Evolutionary conservation across 2,113 vertebrate species (phyloP).

Genomic region (Hippopotamus amphibius): DNA sequence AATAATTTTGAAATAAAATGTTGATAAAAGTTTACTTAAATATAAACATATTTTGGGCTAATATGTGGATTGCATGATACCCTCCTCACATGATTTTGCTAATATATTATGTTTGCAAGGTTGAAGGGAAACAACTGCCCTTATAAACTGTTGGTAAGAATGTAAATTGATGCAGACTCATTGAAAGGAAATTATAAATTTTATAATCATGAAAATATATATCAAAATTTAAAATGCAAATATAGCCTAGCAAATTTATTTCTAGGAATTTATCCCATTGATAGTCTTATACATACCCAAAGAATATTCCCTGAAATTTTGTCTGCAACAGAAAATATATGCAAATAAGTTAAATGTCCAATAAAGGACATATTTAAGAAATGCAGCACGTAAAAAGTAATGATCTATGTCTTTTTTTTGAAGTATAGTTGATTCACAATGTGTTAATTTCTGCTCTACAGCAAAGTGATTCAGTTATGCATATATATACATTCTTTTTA

Average conservation of each 20-base stretch:
- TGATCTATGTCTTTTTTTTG: neutral
- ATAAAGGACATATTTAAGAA: neutral
- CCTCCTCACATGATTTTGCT: neutral
- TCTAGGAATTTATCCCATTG: neutral
- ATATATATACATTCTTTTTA: neutral
- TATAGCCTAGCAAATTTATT: neutral
- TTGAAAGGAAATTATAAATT: neutral
- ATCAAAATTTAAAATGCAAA: slow-evolving; percentile 4
- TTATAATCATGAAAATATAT: neutral
- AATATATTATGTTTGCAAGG: neutral
- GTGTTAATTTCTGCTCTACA: neutral
- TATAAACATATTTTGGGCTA: neutral
- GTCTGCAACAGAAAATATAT: neutral
- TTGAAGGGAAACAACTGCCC: neutral
- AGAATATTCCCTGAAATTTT: neutral
- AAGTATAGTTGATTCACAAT: neutral
- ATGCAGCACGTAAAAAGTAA: neutral
- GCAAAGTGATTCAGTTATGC: neutral
- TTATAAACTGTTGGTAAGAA: neutral
- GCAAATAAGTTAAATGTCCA: neutral
- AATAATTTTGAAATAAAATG: neutral
- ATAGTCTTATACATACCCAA: neutral
- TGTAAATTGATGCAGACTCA: neutral
- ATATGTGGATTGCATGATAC: neutral
- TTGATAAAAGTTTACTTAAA: neutral